Base-by-base conservation (phyloP, 2,797 vertebrate species). In the Lithobates pipiens region DNA sequence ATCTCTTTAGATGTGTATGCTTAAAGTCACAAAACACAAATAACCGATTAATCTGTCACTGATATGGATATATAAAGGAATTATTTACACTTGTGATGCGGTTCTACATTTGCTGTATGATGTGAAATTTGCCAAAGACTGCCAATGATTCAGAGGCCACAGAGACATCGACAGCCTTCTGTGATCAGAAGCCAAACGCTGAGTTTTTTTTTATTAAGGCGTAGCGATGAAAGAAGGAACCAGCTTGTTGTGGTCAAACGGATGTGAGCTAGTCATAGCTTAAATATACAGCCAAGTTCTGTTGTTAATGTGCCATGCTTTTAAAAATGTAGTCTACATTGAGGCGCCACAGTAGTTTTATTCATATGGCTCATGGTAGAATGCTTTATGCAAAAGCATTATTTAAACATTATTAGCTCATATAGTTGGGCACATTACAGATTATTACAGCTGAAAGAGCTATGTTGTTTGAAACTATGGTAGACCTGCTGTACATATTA, bases 221-320 rank as follows among this genome's bases (percentile, higher is more conserved):
- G 57, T 80, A 70, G 46, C 29, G 46, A 54, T 80, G 46, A 80
- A 63, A 29, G 67, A 34, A n/a, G 18, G 25, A 80, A 70, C 42
- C 29, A 54, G 68, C 39, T 80, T 80, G 29, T 80, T 80, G 78
- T 80, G 78, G 78, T 80, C 67, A 50, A 70, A 71, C 23, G 27
- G 29, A 39, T 36, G 42, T 80, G 68, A 32, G 10, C 11, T 46
- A 57, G 78, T 54, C 69, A 25, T 27, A 68, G 46, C 44, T 50
- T 27, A 57, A 71, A 21, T 36, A 71, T 72, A 57, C 27, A 23
- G 29, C 78, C 67, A 80, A 70, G 67, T 70, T 54, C 27, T 54
- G 44, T 57, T 32, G 32, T 23, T 80, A 54, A 23, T 69, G 29
- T 50, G 27, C 67, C 42, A 54, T 80, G 39, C 11, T 68, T 80